phyloP scores from a whole-genome alignment of 2,113 vertebrate genomes.

The Diadophis punctatus region DNA sequence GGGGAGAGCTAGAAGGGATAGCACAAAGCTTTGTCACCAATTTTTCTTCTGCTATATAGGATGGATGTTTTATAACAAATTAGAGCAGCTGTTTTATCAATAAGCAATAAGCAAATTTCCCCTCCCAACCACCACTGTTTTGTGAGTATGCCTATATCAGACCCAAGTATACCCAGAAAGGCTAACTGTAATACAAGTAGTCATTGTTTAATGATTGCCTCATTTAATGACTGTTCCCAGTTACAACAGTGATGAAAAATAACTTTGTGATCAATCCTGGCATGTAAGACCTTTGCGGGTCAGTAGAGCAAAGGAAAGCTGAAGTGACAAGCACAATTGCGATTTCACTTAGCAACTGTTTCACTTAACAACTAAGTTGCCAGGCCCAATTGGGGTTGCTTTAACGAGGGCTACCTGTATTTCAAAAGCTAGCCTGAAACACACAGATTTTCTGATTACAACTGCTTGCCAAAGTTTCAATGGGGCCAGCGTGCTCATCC shows the following conservation, averaged over 20 bases:
- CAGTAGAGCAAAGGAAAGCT: not conserved
- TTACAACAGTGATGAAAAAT: not conserved
- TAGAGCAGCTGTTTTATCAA: not conserved
- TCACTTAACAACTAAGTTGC: not conserved
- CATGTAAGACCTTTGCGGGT: not conserved
- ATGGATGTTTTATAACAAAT: not conserved
- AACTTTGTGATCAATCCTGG: not conserved
- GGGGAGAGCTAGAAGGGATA: not conserved
- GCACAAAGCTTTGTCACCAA: not conserved
- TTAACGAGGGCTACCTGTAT: not conserved
- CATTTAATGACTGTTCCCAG: not conserved
- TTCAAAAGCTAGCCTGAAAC: not conserved
- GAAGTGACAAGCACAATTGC: not conserved
- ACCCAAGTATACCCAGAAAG: not conserved
- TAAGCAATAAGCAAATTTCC: not conserved
- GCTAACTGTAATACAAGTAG: not conserved
- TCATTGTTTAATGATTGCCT: not conserved
- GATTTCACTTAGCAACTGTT: not conserved
- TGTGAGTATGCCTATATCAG: not conserved
- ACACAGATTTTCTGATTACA: not conserved
- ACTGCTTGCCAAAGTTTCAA: not conserved
- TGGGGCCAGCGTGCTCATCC: not conserved
- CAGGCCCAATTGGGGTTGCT: not conserved
- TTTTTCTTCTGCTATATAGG: not conserved
- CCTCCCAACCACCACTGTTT: not conserved